phyloP scores from a whole-genome alignment of 2,113 vertebrate genomes.

The Glaucomys volans region DNA sequence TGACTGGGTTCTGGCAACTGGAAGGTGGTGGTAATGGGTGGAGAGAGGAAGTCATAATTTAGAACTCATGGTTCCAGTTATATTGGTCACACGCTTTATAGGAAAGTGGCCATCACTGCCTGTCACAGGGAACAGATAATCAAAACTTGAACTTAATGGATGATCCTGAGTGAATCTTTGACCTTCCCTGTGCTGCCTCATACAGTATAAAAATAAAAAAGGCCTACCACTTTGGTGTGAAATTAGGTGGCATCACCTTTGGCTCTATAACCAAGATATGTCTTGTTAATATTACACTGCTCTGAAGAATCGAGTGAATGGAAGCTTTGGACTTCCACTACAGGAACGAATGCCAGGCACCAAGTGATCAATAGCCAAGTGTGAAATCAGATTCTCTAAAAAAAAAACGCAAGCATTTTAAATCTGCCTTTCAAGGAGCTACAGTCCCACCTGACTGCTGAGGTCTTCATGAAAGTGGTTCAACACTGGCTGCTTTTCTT shows the following conservation, averaged over 20 bases:
- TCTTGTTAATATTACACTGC: neutral
- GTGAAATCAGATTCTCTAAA: constrained; percentile 63
- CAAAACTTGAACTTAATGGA: neutral
- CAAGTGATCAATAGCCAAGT: constrained; percentile 29
- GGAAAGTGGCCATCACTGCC: neutral
- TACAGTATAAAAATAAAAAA: constrained; percentile 56
- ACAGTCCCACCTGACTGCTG: neutral
- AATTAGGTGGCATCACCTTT: constrained; percentile 59
- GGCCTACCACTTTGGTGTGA: constrained; percentile 26
- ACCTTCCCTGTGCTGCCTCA: constrained; percentile 10
- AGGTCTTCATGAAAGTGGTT: constrained; percentile 16
- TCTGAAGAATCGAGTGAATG: constrained; percentile 19
- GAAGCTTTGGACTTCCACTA: constrained; percentile 40
- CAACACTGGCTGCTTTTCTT: constrained; percentile 21
- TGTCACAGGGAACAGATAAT: constrained; percentile 4
- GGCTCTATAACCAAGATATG: neutral
- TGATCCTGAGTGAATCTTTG: neutral
- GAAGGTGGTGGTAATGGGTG: neutral
- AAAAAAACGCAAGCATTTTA: constrained; percentile 5
- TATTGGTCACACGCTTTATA: neutral
- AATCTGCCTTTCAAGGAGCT: constrained; percentile 47
- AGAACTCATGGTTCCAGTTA: constrained; percentile 33
- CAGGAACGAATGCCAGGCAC: neutral
- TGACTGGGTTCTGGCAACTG: neutral
- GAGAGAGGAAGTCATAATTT: neutral